A percentile compares a stretch with the other conserved stretches of the same genome.
Conservation (phyloP, 1,140 invertebrate genomes). For the Drosophila paulistorum region DNA sequence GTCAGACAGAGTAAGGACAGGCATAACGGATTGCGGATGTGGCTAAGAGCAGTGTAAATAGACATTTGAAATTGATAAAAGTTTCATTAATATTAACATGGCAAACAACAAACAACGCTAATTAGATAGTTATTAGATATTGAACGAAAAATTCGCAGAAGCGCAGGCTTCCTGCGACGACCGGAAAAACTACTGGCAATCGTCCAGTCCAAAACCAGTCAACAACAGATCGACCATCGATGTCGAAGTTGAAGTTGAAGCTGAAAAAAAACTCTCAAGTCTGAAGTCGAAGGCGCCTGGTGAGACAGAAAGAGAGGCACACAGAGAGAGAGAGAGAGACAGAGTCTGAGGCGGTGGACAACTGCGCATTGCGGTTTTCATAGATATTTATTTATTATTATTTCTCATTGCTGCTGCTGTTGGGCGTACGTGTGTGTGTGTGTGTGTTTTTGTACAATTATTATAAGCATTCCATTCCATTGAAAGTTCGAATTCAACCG, state of each 20-base stretch:
- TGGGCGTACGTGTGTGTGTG: not conserved
- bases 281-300: slow-evolving; percentile 15
- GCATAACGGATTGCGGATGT: slow-evolving; percentile 42
- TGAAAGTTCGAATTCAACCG: slow-evolving; percentile 64
- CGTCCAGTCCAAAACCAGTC: slow-evolving; percentile 31
- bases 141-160: slow-evolving; percentile 38
- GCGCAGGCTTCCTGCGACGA: slow-evolving; percentile 40
- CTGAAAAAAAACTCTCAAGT: slow-evolving; percentile 11
- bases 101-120: slow-evolving; percentile 62
- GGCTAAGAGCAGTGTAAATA: slow-evolving; percentile 60
- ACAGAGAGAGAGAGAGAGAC: too few species aligned
- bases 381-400: slow-evolving; percentile 66
- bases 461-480: slow-evolving; percentile 81
- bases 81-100: slow-evolving; percentile 57
- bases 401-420: slow-evolving; percentile 14
- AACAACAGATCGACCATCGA: not conserved
- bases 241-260: slow-evolving; percentile 1
- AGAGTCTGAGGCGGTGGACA: slow-evolving; percentile 33
- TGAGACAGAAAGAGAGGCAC: not conserved
- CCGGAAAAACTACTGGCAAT: slow-evolving; percentile 69
- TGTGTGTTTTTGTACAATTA: slow-evolving; percentile 61
- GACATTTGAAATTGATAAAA: slow-evolving; percentile 50
- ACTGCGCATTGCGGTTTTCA: slow-evolving; percentile 77
- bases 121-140: slow-evolving; percentile 55
- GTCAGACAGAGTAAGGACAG: too few species aligned